Base-by-base conservation (phyloP, 2,888 invertebrate genomes). In the Hemistola chrysoprasaria region DNA sequence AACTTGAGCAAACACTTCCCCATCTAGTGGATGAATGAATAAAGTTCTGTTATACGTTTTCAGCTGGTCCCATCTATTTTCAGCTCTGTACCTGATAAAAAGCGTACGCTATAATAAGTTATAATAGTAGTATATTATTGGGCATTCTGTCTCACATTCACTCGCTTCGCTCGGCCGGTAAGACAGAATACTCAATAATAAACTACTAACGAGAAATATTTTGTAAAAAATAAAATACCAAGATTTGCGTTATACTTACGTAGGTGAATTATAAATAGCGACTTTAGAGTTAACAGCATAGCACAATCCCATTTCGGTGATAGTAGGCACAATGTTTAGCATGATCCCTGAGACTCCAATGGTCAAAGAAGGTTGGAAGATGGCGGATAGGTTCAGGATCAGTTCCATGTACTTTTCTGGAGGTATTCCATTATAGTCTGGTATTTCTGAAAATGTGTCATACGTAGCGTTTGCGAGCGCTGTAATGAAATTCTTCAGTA, bases 1-100 rank as follows among this genome's bases (percentile, higher is more conserved):
- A n/a, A 94, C 85, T 73, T 93, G 93, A 0, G 92, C 92, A 67
- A 93, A 94, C n/a, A 94, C 92, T 76, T 94, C 94, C 0, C 94
- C 94, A 59, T 94, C 93, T 5, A 94, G 63, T 0, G 94, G 93
- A 76, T 93, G 93, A 0, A 94, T 91, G 22, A 83, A 90, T 26
- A 92, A 80, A 0, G 79, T 91, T 2, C 78, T 70, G 37, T 85
- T 86, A 26, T 75, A 65, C 3, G 72, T 56, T 8, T 79, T 54
- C 1, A 91, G 50, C 3, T 53, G 11, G 36, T 90, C 86, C 93
- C 92, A 92, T 45, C 85, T 81, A 28, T 91, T 90, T 0, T 70
- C 78, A 5, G 77, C 74, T 84, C 93, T 91, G 54, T 93, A 93
- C 5, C 93, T 87, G 43, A 2, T n/a, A n/a, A n/a, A n/a, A n/a